A percentile compares a stretch with the other conserved stretches of the same genome.
These are phyloP conservation scores for Griposia aprilina DNA, from an alignment of 2,888 invertebrate genomes.

Conservation along the genomic window DNA sequence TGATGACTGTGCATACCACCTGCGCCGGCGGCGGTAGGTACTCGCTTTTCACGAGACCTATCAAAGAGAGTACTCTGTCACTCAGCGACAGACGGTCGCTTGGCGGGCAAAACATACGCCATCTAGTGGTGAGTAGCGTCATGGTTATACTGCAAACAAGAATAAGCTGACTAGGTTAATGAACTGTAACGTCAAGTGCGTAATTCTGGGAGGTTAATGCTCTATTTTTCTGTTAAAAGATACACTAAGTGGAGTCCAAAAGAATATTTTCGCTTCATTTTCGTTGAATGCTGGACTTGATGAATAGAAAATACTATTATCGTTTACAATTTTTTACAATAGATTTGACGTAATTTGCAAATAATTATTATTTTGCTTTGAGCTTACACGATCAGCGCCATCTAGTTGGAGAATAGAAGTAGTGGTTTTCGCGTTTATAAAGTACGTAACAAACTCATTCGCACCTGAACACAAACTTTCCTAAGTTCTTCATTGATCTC, in stretches of 20 bases:
- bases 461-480: neutral
- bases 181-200: neutral
- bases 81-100: no score
- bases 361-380: neutral
- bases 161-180: neutral
- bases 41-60: no score
- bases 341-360: neutral
- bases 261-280: neutral
- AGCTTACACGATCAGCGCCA: neutral
- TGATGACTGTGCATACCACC: no score
- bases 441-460: neutral
- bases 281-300: neutral
- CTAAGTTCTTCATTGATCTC: neutral
- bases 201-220: neutral
- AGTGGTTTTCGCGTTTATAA: neutral
- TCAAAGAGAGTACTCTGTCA: no score
- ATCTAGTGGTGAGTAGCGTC: constrained; percentile 18
- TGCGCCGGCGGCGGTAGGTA: no score
- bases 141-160: neutral
- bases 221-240: neutral
- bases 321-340: neutral
- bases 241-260: neutral
- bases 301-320: neutral
- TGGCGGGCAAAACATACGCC: neutral
- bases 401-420: constrained; percentile 5